Evolutionary conservation across 2,797 vertebrate species (phyloP), one percentile per base, ranked within the genome.

Genomic region (Otolemur crassicaudatus): DNA sequence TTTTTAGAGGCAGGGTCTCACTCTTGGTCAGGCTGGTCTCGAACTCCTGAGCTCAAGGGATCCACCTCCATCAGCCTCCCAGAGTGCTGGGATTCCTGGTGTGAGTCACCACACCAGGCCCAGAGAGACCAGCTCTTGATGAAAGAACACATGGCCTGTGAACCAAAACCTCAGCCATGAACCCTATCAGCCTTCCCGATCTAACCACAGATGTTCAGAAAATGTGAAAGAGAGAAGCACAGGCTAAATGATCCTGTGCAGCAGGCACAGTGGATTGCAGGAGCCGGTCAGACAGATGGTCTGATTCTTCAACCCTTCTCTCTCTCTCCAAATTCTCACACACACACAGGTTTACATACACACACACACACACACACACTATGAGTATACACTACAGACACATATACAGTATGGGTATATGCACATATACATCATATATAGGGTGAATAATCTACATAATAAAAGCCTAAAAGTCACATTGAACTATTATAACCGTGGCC

Each of bases 291-390:
- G 49, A 25, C 10, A 14, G 19, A 29, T 23, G 6, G 17, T 25
- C 25, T 2, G n/a, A 20, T 65, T 43, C 81, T 85, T 61, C 10
- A 12, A 3, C 13, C 12, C 3, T 1, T 60, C n/a, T 70, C 10
- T 79, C 31, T 53, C 56, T 75, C 61, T 63, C 13, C 13, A 63
- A 1, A 53, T 8, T 8, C 13, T 25, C 11, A 27, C 14, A 4
- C 7, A 9, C 5, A 43, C 16, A 3, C 0, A n/a, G 1, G 6
- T 8, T 5, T 14, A 10, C 13, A 23, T 25, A 23, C 4, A 31
- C 0, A 29, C 2, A 37, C 4, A 31, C 0, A 29, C 2, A 37
- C 4, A 8, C 5, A 67, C 34, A 13, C 6, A 53, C 0, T 53
- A 14, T 53, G 49, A 53, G 20, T 12, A 3, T 0, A 16, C 29